Evolutionary conservation across 30 jellyfish, hydroid and myxozoan genomes (phyloP).

Genomic region (Calvadosia cruxmelitensis): DNA sequence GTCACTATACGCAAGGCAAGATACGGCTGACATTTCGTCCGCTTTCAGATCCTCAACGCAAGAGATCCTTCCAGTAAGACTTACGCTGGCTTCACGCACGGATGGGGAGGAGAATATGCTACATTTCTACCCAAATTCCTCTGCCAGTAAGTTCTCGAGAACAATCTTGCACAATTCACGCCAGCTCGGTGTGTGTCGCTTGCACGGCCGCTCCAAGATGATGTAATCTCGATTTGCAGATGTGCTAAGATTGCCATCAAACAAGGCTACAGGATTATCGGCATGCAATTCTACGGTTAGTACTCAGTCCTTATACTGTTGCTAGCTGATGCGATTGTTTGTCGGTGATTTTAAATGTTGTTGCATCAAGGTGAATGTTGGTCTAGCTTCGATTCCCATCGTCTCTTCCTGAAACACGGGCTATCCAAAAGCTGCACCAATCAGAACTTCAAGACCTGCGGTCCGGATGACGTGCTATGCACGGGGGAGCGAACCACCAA

Average conservation of each 20-base stretch:
- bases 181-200: background rate
- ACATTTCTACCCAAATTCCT: constrained; percentile 44
- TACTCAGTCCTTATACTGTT: background rate
- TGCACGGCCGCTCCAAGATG: background rate
- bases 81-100: constrained; percentile 22
- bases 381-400: constrained; percentile 50
- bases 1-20: too few species aligned
- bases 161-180: background rate
- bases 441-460: constrained; percentile 6
- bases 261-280: constrained; percentile 49
- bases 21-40: too few species aligned
- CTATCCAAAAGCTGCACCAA: constrained; percentile 13
- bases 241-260: constrained; percentile 58
- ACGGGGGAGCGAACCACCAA: constrained; percentile 57
- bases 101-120: constrained; percentile 26
- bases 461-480: constrained; percentile 12
- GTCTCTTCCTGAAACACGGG: constrained; percentile 12
- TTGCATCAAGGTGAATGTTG: constrained; percentile 58
- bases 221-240: constrained; percentile 2
- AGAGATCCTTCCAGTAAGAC: constrained; percentile 46
- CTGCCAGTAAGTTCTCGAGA: constrained; percentile 30
- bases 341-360: too few species aligned
- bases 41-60: constrained; percentile 40
- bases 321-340: too few species aligned
- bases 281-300: constrained; percentile 56